Base-by-base conservation (phyloP, 1,140 invertebrate species). In the Trypoxylus dichotomus region DNA sequence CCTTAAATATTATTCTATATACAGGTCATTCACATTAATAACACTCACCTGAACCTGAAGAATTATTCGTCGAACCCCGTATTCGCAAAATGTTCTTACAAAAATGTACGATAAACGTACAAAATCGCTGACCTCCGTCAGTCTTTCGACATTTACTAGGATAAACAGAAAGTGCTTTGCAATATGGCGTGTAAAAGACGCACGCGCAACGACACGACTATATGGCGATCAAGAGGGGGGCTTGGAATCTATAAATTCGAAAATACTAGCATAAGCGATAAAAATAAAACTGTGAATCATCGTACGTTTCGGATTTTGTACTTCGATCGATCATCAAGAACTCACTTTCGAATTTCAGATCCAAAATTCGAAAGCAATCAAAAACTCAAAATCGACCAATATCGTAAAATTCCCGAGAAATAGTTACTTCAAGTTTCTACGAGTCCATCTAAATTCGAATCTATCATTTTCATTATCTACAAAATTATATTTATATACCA, bases 71-170 rank as follows among this genome's bases (percentile, higher is more conserved):
- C 27, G 60, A 68, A 11, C 60, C 60, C 21, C 19, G 60, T 68
- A 68, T 68, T 68, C 7, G 11, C 21, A 27, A 68, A 27, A 29
- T 27, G 19, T 0, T 15, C 8, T 24, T 68, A 29, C 24, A 68
- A 68, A 68, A 27, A 68, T 24, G 60, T 68, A 24, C 60, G 60
- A 15, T 24, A 68, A 68, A 13, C 24, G 27, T 68, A 68, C 24
- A 29, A 68, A 68, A 68, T 68, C 21, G 60, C 21, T 68, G 60
- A 68, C 27, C 60, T 68, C 60, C 21, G 60, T 68, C 60, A 68
- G 19, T 68, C 60, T 68, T 68, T 29, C 60, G 27, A 68, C 60
- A 29, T 54, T 54, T 68, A 68, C 60, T 68, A 68, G 60, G 60
- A 24, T 68, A 68, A 68, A 68, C 60, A 68, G 60, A 68, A 68